Conservation (phyloP, 1,140 invertebrate species). For the Drosophila elegans region DNA sequence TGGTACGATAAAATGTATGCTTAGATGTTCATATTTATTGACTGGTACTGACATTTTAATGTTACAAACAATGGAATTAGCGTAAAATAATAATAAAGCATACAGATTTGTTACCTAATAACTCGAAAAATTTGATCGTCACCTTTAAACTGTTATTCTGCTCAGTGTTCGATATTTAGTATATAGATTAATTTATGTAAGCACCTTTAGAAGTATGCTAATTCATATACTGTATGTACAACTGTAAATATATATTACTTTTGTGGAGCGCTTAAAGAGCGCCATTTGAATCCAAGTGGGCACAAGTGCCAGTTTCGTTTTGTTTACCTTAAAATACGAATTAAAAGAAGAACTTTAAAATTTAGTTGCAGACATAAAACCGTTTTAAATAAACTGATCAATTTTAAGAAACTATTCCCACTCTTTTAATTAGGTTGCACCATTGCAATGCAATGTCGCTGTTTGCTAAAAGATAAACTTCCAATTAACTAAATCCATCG, state of each 20-base stretch:
- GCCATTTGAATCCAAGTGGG: slow-evolving; percentile 35
- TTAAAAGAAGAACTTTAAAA: slow-evolving; percentile 16
- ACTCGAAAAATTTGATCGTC: slow-evolving; percentile 48
- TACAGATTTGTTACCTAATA: slow-evolving; percentile 47
- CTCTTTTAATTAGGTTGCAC: background rate
- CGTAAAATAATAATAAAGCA: slow-evolving; percentile 36
- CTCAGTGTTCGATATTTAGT: slow-evolving; percentile 55
- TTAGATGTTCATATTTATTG: slow-evolving; percentile 55
- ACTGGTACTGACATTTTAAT: slow-evolving; percentile 51
- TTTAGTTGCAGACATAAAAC: slow-evolving; percentile 41
- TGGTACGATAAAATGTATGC: slow-evolving; percentile 42
- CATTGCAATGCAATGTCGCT: too few species aligned
- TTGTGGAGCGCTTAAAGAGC: slow-evolving; percentile 35
- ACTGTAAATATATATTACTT: slow-evolving; percentile 56
- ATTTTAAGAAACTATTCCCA: slow-evolving; percentile 24
- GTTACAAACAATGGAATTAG: slow-evolving; percentile 50
- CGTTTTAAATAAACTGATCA: slow-evolving; percentile 45
- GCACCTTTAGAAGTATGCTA: slow-evolving; percentile 37
- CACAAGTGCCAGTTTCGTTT: slow-evolving; percentile 18
- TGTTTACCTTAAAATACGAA: slow-evolving; percentile 26
- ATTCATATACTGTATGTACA: slow-evolving; percentile 45
- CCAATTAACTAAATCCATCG: too few species aligned
- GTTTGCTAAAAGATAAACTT: too few species aligned
- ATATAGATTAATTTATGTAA: slow-evolving; percentile 50
- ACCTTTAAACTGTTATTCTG: slow-evolving; percentile 51